Percentiles rank a stretch among this genome's conserved stretches.
These are phyloP conservation scores for Xyrichtys novacula DNA, from an alignment of 2,797 vertebrate species.

Conservation along the genomic window DNA sequence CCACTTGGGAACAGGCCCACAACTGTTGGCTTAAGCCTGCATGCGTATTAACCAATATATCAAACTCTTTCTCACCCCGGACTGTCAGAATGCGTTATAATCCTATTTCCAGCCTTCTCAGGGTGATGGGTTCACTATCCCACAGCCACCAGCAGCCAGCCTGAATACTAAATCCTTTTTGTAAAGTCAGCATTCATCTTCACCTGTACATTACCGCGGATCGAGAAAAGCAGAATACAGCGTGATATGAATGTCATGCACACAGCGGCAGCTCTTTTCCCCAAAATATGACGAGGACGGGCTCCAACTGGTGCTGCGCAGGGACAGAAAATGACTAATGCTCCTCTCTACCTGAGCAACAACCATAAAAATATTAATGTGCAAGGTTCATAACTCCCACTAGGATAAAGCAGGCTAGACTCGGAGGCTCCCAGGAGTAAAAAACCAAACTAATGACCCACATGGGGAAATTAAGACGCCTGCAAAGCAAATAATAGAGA, in stretches of 20 bases:
- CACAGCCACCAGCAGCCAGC: slow-evolving; percentile 29
- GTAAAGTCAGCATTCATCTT: slow-evolving; percentile 65
- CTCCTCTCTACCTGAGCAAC: slow-evolving; percentile 13
- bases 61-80: slow-evolving; percentile 57
- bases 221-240: slow-evolving; percentile 27
- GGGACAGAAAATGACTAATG: slow-evolving; percentile 2
- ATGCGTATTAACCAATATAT: slow-evolving; percentile 76
- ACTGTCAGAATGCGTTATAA: slow-evolving; percentile 65
- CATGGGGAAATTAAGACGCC: slow-evolving; percentile 29
- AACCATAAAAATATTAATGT: background rate
- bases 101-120: slow-evolving; percentile 66
- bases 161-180: slow-evolving; percentile 56
- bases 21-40: slow-evolving; percentile 57
- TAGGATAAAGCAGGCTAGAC: slow-evolving; percentile 13
- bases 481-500: slow-evolving; percentile 19
- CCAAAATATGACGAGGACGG: slow-evolving; percentile 6
- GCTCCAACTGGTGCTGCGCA: background rate
- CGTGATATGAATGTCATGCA: slow-evolving; percentile 31
- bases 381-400: slow-evolving; percentile 3
- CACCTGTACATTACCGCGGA: slow-evolving; percentile 46
- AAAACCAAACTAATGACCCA: slow-evolving; percentile 25
- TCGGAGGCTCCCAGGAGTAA: slow-evolving; percentile 17
- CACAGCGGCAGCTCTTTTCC: slow-evolving; percentile 11
- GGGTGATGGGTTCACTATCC: slow-evolving; percentile 61
- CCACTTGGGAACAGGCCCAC: slow-evolving; percentile 51